Percentiles rank a stretch among this genome's conserved stretches.
Conservation (phyloP, 2,113 vertebrate species). For the Forbesichthys agassizii region DNA sequence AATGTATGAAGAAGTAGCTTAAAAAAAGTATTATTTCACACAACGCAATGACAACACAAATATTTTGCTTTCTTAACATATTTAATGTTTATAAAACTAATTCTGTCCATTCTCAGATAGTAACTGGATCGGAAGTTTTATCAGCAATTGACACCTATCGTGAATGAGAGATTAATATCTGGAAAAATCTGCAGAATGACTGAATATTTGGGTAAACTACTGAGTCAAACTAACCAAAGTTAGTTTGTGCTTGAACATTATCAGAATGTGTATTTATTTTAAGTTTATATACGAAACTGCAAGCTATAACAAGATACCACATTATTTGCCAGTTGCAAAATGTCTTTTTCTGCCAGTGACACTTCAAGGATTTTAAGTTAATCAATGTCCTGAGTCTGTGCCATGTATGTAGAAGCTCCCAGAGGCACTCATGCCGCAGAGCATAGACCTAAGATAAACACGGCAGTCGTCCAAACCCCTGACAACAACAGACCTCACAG, state of each 20-base stretch:
- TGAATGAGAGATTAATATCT: too few relatives aligned
- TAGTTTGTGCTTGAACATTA: too few relatives aligned
- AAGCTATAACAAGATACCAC: conserved; percentile 15
- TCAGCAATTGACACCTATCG: too few relatives aligned
- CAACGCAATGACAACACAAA: background rate
- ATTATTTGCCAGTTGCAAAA: conserved; percentile 24
- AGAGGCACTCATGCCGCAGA: conserved; percentile 39
- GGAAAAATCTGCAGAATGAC: too few relatives aligned
- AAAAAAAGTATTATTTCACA: background rate
- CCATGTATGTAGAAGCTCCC: conserved; percentile 35
- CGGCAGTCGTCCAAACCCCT: conserved; percentile 33
- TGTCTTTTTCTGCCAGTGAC: conserved; percentile 26
- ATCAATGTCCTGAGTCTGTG: conserved; percentile 41
- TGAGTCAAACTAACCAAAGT: too few relatives aligned
- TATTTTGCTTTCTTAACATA: too few relatives aligned
- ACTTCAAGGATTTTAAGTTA: conserved; percentile 40
- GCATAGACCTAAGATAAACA: conserved; percentile 33
- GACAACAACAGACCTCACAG: conserved; percentile 30
- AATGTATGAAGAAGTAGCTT: background rate
- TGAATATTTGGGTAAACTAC: too few relatives aligned
- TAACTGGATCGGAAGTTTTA: too few relatives aligned
- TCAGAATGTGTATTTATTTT: too few relatives aligned
- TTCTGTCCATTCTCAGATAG: too few relatives aligned
- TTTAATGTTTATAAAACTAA: too few relatives aligned
- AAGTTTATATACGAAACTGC: background rate